phyloP scores from a whole-genome alignment of 2,888 invertebrate genomes.

The Ophraella communa region DNA sequence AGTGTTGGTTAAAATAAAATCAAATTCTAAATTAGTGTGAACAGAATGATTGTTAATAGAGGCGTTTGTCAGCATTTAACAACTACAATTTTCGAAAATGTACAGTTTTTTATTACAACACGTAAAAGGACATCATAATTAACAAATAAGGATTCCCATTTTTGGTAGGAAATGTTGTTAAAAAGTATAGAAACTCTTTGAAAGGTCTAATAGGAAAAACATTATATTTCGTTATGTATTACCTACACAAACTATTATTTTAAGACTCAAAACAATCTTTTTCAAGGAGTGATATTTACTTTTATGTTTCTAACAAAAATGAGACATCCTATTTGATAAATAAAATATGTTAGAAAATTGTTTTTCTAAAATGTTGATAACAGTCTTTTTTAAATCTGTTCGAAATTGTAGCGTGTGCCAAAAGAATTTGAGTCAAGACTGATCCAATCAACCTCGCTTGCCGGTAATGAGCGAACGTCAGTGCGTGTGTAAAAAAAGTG shows the following conservation, averaged over 20 bases:
- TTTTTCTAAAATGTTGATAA: not conserved
- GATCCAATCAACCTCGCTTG: constrained; percentile 40
- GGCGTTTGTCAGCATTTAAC: not conserved
- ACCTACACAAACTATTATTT: too few relatives aligned
- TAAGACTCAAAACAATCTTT: too few relatives aligned
- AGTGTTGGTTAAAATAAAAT: constrained; percentile 14
- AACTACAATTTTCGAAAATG: not conserved
- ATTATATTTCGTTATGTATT: too few relatives aligned
- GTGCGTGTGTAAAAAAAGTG: constrained; percentile 51
- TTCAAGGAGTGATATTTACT: too few relatives aligned
- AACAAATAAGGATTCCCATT: not conserved
- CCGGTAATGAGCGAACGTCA: constrained; percentile 35
- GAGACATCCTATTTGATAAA: not conserved
- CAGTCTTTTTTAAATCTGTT: constrained; percentile 3
- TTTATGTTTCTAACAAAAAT: not conserved
- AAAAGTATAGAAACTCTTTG: too few relatives aligned
- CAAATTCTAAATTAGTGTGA: constrained; percentile 31
- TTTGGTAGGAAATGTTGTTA: too few relatives aligned
- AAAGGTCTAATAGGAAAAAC: too few relatives aligned
- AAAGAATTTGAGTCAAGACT: constrained; percentile 39
- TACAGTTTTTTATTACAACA: not conserved
- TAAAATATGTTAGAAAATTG: not conserved
- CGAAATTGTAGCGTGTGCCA: constrained; percentile 32
- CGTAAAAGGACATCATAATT: not conserved
- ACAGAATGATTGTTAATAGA: not conserved